phyloP scores from a whole-genome alignment of 2,113 vertebrate species.

The Atlantisia rogersi region DNA sequence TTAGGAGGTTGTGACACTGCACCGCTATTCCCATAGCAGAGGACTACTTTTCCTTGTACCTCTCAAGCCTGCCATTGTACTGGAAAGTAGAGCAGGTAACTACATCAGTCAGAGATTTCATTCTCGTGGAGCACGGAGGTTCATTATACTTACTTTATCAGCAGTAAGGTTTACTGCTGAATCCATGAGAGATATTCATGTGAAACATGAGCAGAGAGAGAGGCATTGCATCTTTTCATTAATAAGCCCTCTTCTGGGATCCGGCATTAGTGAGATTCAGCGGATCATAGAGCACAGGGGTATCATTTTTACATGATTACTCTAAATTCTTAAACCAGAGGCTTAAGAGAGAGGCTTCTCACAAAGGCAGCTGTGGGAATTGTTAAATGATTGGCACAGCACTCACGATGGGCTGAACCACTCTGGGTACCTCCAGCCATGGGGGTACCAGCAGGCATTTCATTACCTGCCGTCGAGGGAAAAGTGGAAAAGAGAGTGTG shows the following conservation, averaged over 20 bases:
- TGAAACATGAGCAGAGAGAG: conserved; percentile 82
- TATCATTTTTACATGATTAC: conserved; percentile 93
- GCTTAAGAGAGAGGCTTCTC: conserved; percentile 88
- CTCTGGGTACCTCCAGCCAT: conserved; percentile 67
- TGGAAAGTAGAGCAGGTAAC: conserved; percentile 51
- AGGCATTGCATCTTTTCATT: conserved; percentile 82
- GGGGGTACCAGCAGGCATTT: conserved; percentile 61
- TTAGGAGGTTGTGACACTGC: background rate
- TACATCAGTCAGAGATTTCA: conserved; percentile 47
- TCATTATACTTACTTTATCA: conserved; percentile 83
- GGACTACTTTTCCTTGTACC: background rate
- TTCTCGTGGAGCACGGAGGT: conserved; percentile 63
- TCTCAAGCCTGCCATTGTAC: background rate
- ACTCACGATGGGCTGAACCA: conserved; percentile 72
- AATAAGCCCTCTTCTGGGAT: conserved; percentile 89
- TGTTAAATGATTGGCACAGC: conserved; percentile 88
- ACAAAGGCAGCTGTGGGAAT: conserved; percentile 87
- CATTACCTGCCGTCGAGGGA: conserved; percentile 25
- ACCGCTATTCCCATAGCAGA: background rate
- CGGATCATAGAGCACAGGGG: conserved; percentile 84
- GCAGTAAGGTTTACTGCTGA: conserved; percentile 81
- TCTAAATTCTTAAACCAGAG: conserved; percentile 88
- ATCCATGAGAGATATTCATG: conserved; percentile 82
- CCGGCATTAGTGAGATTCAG: conserved; percentile 84
- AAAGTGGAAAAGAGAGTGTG: background rate